phyloP scores from a whole-genome alignment of 2,888 invertebrate genomes.

The Tortrix viridana region DNA sequence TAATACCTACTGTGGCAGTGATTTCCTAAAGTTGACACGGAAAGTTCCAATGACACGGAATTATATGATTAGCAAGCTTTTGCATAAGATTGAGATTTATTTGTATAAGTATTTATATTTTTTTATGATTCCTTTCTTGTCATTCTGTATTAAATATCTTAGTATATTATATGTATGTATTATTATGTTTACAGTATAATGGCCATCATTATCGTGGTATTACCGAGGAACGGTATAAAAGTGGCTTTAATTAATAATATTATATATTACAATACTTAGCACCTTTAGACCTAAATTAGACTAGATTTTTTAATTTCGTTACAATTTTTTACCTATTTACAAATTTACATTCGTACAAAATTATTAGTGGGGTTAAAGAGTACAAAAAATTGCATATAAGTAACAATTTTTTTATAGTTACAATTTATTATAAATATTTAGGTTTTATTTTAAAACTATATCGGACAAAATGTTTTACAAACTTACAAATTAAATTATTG shows the following conservation, averaged over 20 bases:
- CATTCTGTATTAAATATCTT: no score
- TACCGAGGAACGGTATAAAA: slow-evolving; percentile 10
- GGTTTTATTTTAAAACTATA: background rate
- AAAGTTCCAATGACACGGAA: no score
- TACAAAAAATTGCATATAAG: background rate
- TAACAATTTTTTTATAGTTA: background rate
- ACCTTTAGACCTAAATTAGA: slow-evolving; percentile 82
- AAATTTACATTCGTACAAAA: slow-evolving; percentile 43
- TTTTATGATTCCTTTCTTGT: no score
- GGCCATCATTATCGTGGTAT: background rate
- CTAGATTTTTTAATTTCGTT: slow-evolving; percentile 73
- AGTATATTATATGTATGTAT: no score
- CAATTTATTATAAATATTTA: background rate
- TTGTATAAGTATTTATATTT: no score
- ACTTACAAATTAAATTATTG: no score
- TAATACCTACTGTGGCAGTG: no score
- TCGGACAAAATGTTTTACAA: no score
- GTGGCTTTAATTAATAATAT: slow-evolving; percentile 53
- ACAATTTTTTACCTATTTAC: slow-evolving; percentile 65
- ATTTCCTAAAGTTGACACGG: no score
- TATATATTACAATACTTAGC: slow-evolving; percentile 78
- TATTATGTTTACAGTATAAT: no score
- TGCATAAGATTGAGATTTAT: no score
- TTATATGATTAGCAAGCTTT: no score
- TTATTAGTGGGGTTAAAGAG: slow-evolving; percentile 30